Evolutionary conservation across 2,797 vertebrate genomes (phyloP).

Genomic region (Mallotus villosus): DNA sequence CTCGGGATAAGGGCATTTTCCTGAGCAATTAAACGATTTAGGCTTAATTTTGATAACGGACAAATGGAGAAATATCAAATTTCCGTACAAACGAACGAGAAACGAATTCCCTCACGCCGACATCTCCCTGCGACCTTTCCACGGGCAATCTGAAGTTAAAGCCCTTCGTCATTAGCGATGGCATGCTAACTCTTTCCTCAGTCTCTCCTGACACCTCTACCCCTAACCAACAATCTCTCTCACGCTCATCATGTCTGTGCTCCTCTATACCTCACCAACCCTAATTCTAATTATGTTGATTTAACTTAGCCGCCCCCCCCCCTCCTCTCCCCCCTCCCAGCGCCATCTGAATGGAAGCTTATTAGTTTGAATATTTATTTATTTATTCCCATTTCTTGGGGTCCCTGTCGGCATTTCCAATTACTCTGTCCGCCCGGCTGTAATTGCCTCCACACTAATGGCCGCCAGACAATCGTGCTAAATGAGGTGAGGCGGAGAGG

Average conservation of each 20-base stretch:
- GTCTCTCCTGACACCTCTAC: conserved; percentile 45
- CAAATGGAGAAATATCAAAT: conserved; percentile 24
- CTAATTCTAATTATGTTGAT: conserved; percentile 99
- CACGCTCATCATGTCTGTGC: conserved; percentile 63
- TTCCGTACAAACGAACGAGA: conserved; percentile 24
- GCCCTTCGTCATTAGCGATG: conserved; percentile 50
- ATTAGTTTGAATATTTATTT: conserved; percentile 95
- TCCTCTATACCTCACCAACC: conserved; percentile 79
- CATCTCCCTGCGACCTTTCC: conserved; percentile 41
- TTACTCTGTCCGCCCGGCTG: conserved; percentile 99
- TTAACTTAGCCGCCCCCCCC: conserved; percentile 91
- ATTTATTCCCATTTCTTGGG: conserved; percentile 98
- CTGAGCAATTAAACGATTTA: conserved; percentile 20
- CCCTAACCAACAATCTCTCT: conserved; percentile 62
- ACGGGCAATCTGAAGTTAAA: conserved; percentile 23
- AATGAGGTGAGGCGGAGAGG: conserved; percentile 99
- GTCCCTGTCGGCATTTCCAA: conserved; percentile 99
- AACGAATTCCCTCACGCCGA: neutral
- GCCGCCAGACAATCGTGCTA: conserved; percentile 99
- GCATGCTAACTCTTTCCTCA: conserved; percentile 52
- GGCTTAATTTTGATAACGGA: conserved; percentile 23
- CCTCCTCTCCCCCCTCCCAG: conserved; percentile 84
- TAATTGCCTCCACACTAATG: conserved; percentile 99
- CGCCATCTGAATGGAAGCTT: conserved; percentile 88
- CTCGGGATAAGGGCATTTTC: conserved; percentile 19